Conservation (phyloP, 1,140 invertebrate species). For the Oryctes rhinoceros region DNA sequence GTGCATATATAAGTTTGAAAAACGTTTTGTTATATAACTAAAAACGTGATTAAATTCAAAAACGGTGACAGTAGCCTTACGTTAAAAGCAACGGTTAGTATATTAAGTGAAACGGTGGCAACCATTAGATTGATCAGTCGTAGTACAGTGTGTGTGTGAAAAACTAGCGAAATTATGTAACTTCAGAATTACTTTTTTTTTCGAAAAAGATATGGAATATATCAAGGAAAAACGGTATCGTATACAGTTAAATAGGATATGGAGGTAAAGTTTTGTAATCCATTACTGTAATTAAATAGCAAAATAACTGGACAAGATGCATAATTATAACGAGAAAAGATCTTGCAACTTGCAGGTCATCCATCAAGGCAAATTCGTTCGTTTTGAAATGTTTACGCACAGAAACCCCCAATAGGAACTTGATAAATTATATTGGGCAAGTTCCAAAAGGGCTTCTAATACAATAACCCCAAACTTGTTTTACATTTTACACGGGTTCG, state of each 20-base stretch:
- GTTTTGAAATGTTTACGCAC: background rate
- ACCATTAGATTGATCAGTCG: background rate
- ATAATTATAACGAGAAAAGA: too few species aligned
- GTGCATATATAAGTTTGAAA: conserved; percentile 7
- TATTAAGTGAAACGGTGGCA: background rate
- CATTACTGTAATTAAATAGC: conserved; percentile 17
- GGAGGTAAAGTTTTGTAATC: conserved; percentile 31
- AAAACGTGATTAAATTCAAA: conserved; percentile 29
- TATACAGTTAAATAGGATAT: conserved; percentile 22
- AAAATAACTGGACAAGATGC: conserved; percentile 17
- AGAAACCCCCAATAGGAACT: too few species aligned
- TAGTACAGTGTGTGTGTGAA: background rate
- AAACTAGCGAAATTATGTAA: conserved; percentile 19
- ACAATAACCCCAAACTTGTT: too few species aligned
- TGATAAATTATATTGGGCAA: too few species aligned
- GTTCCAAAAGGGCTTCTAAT: too few species aligned
- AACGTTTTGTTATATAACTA: conserved; percentile 30
- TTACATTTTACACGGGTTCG: too few species aligned
- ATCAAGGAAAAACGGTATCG: background rate
- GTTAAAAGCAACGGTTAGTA: background rate
- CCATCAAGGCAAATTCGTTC: background rate
- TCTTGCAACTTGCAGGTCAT: too few species aligned
- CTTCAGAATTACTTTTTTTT: background rate
- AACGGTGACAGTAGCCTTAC: conserved; percentile 8
- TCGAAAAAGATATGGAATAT: background rate